Base-by-base conservation (phyloP, 2,113 vertebrate genomes). In the Ailurus styani region DNA sequence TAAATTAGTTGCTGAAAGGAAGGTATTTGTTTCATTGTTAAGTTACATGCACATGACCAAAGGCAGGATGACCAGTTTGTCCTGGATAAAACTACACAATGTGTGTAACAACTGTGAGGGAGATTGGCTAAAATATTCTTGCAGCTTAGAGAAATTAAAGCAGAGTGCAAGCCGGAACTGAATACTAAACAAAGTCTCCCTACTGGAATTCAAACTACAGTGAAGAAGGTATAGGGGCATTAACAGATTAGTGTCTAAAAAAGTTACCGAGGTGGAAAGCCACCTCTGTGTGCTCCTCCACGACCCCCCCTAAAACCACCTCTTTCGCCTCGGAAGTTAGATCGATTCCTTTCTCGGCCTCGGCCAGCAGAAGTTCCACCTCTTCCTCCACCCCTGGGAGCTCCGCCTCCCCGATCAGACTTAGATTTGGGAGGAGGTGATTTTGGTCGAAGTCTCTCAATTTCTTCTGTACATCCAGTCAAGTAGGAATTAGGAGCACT, bases 401-500 rank as follows among this genome's bases (percentile, higher is more conserved):
- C 99, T 4, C 99, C 99, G 0, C 99, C 99, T 1, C 99, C 99
- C 11, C 99, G 98, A 57, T 99, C 99, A 0, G 99, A 99, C 97
- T 99, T 99, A 6, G 99, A 99, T 90, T 99, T 99, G 66, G 99
- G 99, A 0, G 99, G 99, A 0, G 99, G 99, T 0, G 99, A 99
- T 97, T 99, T 99, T 87, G 99, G 99, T 20, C 99, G 99, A 10
- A 99, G 99, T 93, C 99, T 98, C 98, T 99, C 99, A 8, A 99
- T 99, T 97, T 99, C 99, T 95, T 99, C 99, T 0, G 99, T 99
- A 94, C 99, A 99, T 82, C 99, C 99, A 0, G 99, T 99, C 45
- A 99, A 98, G 97, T 99, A 99, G 7, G 99, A 99, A 57, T 99
- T 99, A 0, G 99, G 99, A 94, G 99, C 92, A 0, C 97, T 98